A percentile compares a stretch with the other conserved stretches of the same genome.
Conservation (phyloP, 92 coral and sea anemone genomes). For the Zoanthus solanderi region DNA sequence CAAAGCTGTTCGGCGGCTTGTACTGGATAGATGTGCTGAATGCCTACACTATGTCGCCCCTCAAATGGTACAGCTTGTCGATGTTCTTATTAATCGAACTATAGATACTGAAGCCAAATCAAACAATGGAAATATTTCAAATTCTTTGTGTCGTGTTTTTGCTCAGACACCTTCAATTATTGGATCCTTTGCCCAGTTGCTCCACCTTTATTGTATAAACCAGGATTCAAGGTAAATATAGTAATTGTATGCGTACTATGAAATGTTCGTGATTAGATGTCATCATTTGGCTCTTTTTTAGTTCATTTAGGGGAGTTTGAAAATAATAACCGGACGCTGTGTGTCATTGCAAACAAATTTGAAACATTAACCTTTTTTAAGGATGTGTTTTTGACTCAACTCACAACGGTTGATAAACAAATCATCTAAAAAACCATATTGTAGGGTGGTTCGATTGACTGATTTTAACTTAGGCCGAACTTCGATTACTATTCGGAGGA, state of each 20-base stretch:
- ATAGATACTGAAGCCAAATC: not conserved
- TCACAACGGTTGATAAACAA: no score
- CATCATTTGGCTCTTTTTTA: no score
- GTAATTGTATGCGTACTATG: not conserved
- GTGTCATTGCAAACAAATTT: no score
- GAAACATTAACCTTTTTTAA: no score
- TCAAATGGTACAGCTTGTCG: not conserved
- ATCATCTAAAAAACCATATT: no score
- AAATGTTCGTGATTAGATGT: not conserved
- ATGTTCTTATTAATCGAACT: slow-evolving; percentile 23
- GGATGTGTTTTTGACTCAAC: no score
- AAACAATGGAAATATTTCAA: not conserved
- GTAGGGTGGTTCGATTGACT: no score
- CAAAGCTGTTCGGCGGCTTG: slow-evolving; percentile 10
- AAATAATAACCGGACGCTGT: no score
- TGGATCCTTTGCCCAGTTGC: slow-evolving; percentile 48
- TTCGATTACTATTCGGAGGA: no score
- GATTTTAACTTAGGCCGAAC: no score
- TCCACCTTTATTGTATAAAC: not conserved
- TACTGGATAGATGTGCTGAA: slow-evolving; percentile 10
- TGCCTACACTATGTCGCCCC: slow-evolving; percentile 19
- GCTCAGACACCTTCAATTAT: slow-evolving; percentile 55
- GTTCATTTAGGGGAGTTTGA: no score
- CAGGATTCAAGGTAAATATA: slow-evolving; percentile 9
- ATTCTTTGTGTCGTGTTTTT: slow-evolving; percentile 18